phyloP scores from a whole-genome alignment of 2,888 invertebrate genomes.

The Eucera pruinosa region DNA sequence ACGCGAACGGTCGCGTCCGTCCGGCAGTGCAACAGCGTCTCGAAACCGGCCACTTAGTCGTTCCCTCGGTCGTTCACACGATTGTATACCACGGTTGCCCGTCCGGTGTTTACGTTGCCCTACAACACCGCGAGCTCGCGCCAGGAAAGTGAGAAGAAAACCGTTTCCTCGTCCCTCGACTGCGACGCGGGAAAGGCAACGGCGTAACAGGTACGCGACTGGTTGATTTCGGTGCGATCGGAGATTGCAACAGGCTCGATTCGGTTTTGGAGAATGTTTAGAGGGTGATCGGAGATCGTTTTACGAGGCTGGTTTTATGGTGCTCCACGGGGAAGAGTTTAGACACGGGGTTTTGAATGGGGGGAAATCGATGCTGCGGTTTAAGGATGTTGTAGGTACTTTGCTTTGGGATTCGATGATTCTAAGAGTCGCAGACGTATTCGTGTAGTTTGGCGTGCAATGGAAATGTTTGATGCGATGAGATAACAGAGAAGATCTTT shows the following conservation, averaged over 20 bases:
- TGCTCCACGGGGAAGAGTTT: background rate
- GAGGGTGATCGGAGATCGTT: too few relatives aligned
- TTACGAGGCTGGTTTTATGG: too few relatives aligned
- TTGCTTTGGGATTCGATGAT: background rate
- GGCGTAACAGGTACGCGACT: slow-evolving; percentile 65
- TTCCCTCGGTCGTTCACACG: slow-evolving; percentile 32
- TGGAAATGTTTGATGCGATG: too few relatives aligned
- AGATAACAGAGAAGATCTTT: too few relatives aligned
- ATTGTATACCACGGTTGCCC: slow-evolving; percentile 15
- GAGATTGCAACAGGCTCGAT: slow-evolving; percentile 11
- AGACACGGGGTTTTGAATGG: background rate
- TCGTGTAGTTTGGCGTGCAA: too few relatives aligned
- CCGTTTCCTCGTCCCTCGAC: too few relatives aligned
- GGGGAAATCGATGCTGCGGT: background rate
- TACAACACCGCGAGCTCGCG: too few relatives aligned
- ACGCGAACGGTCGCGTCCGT: slow-evolving; percentile 69
- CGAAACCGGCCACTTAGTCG: slow-evolving; percentile 1
- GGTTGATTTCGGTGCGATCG: background rate
- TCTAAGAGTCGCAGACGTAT: too few relatives aligned
- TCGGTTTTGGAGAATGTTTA: too few relatives aligned
- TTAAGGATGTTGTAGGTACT: background rate
- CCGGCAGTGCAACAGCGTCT: slow-evolving; percentile 52
- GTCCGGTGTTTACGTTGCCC: slow-evolving; percentile 34
- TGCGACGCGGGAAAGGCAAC: slow-evolving; percentile 40
- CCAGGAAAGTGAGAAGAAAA: too few relatives aligned